Conservation (phyloP, 2,113 vertebrate genomes). For the Xyliphius kryptos region DNA sequence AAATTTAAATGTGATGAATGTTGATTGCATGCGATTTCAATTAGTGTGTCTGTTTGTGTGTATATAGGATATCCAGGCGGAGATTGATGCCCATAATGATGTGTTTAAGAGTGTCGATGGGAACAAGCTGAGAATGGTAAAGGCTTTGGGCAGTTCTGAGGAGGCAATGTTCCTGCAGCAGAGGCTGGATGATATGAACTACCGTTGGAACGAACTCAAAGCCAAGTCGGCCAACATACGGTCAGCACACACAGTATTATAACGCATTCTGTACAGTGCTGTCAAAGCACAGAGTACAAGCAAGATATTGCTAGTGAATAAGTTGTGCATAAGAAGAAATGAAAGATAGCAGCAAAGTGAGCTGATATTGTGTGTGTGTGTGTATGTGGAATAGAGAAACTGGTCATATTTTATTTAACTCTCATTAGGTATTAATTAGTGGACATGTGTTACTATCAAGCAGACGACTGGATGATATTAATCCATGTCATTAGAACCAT, state of each 20-base stretch:
- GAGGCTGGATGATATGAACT: slow-evolving; percentile 96
- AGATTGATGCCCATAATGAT: slow-evolving; percentile 98
- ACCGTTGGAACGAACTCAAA: slow-evolving; percentile 93
- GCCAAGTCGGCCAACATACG: slow-evolving; percentile 87
- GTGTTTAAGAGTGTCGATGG: slow-evolving; percentile 95
- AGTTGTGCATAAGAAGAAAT: too few relatives aligned
- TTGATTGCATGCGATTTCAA: too few relatives aligned
- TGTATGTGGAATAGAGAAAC: too few relatives aligned
- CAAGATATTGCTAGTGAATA: too few relatives aligned
- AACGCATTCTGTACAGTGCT: too few relatives aligned
- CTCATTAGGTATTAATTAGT: slow-evolving; percentile 56
- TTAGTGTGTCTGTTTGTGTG: too few relatives aligned
- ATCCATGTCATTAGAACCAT: slow-evolving; percentile 37
- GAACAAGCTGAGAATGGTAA: slow-evolving; percentile 93
- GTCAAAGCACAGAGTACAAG: too few relatives aligned
- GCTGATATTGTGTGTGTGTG: too few relatives aligned
- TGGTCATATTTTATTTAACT: slow-evolving; percentile 36
- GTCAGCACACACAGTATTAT: too few relatives aligned
- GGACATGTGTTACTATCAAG: slow-evolving; percentile 55
- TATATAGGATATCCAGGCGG: slow-evolving; percentile 92
- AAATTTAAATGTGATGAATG: too few relatives aligned
- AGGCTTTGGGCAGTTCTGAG: slow-evolving; percentile 88
- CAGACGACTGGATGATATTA: slow-evolving; percentile 32
- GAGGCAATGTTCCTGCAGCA: slow-evolving; percentile 89
- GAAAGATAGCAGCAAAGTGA: too few relatives aligned